Percentiles rank a stretch among this genome's conserved stretches.
phyloP scores from a whole-genome alignment of 2,888 invertebrate genomes.

The Lochmaea capreae region DNA sequence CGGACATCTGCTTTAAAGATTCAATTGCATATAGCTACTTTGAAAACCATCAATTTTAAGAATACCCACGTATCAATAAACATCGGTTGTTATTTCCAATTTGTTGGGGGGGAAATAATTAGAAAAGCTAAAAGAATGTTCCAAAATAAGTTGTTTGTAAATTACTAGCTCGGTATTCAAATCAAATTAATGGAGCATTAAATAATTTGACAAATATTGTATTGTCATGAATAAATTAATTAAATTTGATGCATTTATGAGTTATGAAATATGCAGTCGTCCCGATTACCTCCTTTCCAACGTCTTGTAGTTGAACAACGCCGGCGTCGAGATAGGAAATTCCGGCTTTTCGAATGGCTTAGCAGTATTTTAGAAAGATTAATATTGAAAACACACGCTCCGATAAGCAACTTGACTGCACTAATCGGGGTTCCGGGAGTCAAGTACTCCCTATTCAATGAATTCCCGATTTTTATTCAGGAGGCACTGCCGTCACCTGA shows the following conservation, averaged over 20 bases:
- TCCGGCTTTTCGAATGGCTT: slow-evolving; percentile 44
- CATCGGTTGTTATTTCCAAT: no score
- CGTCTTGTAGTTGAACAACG: slow-evolving; percentile 12
- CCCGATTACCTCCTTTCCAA: slow-evolving; percentile 3
- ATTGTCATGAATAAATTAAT: slow-evolving; percentile 13
- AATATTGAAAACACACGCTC: slow-evolving; percentile 50
- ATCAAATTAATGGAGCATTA: no score
- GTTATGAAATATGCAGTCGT: neutral
- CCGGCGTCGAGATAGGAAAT: slow-evolving; percentile 40
- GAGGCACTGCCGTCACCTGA: slow-evolving; percentile 41
- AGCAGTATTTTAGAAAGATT: slow-evolving; percentile 50
- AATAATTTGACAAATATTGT: slow-evolving; percentile 40
- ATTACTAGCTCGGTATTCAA: no score
- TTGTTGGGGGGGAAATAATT: no score
- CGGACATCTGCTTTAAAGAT: no score
- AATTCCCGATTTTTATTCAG: slow-evolving; percentile 44
- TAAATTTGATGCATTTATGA: neutral
- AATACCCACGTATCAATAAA: no score
- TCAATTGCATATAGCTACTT: no score
- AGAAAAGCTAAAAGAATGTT: no score
- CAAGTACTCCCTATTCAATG: slow-evolving; percentile 46
- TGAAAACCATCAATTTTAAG: no score
- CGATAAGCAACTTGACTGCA: slow-evolving; percentile 47
- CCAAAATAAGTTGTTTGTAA: no score
- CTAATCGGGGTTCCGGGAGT: slow-evolving; percentile 46